Evolutionary conservation across 2,113 vertebrate genomes (phyloP).

Genomic region (Megatriorchis doriae): DNA sequence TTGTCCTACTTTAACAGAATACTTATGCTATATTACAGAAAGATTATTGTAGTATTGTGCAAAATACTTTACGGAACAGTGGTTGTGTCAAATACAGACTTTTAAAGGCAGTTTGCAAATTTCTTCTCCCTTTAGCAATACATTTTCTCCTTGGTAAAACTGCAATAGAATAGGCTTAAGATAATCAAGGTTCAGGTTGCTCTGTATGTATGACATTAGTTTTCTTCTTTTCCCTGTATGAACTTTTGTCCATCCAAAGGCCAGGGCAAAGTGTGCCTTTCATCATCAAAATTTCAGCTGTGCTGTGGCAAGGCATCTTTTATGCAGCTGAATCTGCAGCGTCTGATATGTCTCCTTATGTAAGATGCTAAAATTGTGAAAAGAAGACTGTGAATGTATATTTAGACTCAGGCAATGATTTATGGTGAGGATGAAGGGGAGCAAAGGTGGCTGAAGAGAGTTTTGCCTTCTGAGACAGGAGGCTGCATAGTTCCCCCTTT

Average conservation of each 20-base stretch:
- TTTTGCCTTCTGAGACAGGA: neutral
- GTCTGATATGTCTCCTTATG: neutral
- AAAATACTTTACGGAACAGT: neutral
- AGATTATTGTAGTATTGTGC: neutral
- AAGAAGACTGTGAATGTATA: neutral
- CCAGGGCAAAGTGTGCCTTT: neutral
- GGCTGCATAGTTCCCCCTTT: neutral
- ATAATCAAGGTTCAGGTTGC: neutral
- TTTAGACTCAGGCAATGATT: constrained; percentile 4
- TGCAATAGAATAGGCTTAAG: neutral
- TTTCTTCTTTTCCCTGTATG: neutral
- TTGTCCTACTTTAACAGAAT: constrained; percentile 24
- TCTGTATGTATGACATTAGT: neutral
- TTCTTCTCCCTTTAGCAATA: neutral
- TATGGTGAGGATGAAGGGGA: neutral
- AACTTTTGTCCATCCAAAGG: neutral
- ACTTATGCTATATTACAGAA: neutral
- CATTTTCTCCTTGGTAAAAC: neutral
- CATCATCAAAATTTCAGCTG: neutral
- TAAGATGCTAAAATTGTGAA: constrained; percentile 40
- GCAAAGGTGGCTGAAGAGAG: neutral
- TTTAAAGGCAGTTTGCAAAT: neutral
- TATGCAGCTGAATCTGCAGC: neutral
- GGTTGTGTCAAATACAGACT: neutral
- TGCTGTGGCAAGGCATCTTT: neutral